Base-by-base conservation (phyloP, 2,113 vertebrate species). In the Zootoca vivipara region DNA sequence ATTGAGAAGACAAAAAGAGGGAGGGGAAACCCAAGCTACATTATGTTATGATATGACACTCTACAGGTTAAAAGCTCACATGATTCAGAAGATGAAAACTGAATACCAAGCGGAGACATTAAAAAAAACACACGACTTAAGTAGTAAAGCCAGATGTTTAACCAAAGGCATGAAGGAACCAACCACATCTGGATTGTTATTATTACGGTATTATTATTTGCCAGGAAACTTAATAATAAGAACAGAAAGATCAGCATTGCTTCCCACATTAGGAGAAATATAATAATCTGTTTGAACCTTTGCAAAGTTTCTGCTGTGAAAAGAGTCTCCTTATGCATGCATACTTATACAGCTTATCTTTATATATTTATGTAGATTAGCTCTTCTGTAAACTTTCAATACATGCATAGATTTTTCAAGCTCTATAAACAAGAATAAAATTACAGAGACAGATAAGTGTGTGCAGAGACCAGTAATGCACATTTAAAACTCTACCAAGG, bases 91-190 rank as follows among this genome's bases (percentile, higher is more conserved):
- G 64, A 78, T 88, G 78, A 92, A 91, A 92, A 83, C n/a, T 84
- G 75, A 89, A 91, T 91, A 90, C 42, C 65, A 77, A 67, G 89
- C 38, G 1, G 13, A 91, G 85, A 83, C 62, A 72, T 56, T 83
- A 46, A 89, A 93, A 92, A 79, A 56, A 38, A 3, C 73, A 52
- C n/a, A 52, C 10, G 12, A 28, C 22, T 24, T 15, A 84, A 73
- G n/a, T 65, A 86, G 83, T 8, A 13, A 92, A 91, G 87, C 83
- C 89, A 93, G n/a, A 58, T 18, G 89, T 91, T 89, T 85, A 92
- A 93, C 87, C 78, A 92, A 90, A 93, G 82, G 64, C 72, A 94
- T 77, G 56, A 86, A 69, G 83, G 52, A 87, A 92, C n/a, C 89
- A 89, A 85, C 26, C 90, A 90, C 82, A 86, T 85, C 64, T 82